phyloP scores from a whole-genome alignment of 2,888 invertebrate genomes.

The Autographa gamma region DNA sequence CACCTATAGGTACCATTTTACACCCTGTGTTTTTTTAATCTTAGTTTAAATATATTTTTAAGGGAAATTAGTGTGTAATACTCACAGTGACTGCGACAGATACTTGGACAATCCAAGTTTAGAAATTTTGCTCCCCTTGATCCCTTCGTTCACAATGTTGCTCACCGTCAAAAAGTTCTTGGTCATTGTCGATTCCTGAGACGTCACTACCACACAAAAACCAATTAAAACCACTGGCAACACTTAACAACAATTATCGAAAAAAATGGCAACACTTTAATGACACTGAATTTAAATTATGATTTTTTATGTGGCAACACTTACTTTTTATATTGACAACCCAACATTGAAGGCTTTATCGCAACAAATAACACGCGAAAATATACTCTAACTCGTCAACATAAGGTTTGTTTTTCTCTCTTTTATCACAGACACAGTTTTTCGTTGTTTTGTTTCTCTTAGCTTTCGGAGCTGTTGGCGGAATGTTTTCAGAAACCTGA shows the following conservation, averaged over 20 bases:
- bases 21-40: too few relatives aligned
- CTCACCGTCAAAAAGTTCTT: slow-evolving; percentile 90
- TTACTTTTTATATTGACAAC: slow-evolving; percentile 80
- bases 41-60: too few relatives aligned
- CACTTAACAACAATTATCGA: slow-evolving; percentile 38
- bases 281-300: slow-evolving; percentile 53
- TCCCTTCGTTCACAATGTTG: slow-evolving; percentile 92
- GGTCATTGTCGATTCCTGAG: slow-evolving; percentile 86
- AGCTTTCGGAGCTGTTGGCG: slow-evolving; percentile 55
- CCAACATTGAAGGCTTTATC: slow-evolving; percentile 82
- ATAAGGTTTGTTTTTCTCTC: slow-evolving; percentile 65
- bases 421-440: slow-evolving; percentile 77
- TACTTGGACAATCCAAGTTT: slow-evolving; percentile 93
- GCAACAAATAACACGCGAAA: slow-evolving; percentile 84
- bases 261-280: slow-evolving; percentile 32
- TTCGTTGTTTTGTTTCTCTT: slow-evolving; percentile 70
- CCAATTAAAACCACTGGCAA: slow-evolving; percentile 59
- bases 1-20: too few relatives aligned
- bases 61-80: slow-evolving; percentile 65
- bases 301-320: slow-evolving; percentile 57
- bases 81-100: slow-evolving; percentile 94
- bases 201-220: slow-evolving; percentile 78
- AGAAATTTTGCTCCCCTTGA: slow-evolving; percentile 93
- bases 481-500: slow-evolving; percentile 65
- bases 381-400: slow-evolving; percentile 58